Conservation (phyloP, 2,797 vertebrate species). For the Gobionotothen gibberifrons region DNA sequence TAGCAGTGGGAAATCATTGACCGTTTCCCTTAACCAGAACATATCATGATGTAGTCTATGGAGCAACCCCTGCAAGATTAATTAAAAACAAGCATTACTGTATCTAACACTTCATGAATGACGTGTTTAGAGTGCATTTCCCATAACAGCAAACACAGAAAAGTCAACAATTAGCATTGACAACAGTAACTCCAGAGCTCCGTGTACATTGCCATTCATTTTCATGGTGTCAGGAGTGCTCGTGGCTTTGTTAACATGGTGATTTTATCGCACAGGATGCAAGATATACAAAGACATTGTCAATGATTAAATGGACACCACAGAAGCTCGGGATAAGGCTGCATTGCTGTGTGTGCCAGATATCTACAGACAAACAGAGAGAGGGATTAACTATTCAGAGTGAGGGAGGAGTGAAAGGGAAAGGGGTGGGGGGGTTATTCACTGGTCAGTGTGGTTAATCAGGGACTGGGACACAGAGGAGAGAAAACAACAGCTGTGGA, state of each 20-base stretch:
- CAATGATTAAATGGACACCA: conserved; percentile 72
- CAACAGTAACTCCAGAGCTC: conserved; percentile 18
- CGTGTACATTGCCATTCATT: conserved; percentile 41
- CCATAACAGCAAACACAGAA: background rate
- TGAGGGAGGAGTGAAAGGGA: conserved; percentile 27
- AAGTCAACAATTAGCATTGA: conserved; percentile 52
- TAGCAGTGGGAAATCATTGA: background rate
- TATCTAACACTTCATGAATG: conserved; percentile 11
- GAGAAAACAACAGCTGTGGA: conserved; percentile 80
- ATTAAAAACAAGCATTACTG: conserved; percentile 29
- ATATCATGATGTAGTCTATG: background rate
- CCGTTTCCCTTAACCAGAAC: background rate
- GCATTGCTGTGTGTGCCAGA: conserved; percentile 66
- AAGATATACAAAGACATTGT: conserved; percentile 73
- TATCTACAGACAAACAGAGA: conserved; percentile 66
- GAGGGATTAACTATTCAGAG: conserved; percentile 67
- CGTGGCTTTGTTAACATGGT: conserved; percentile 57
- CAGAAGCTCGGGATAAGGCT: conserved; percentile 65
- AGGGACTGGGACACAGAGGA: conserved; percentile 24
- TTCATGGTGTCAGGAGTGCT: conserved; percentile 50
- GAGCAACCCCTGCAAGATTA: background rate
- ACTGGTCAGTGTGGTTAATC: conserved; percentile 49
- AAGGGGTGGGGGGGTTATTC: conserved; percentile 25
- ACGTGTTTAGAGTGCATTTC: conserved; percentile 7
- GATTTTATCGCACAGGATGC: conserved; percentile 72